These are phyloP conservation scores for Rhopalosiphum nymphaeae DNA, from an alignment of 2,888 invertebrate genomes.

Conservation along the genomic window DNA sequence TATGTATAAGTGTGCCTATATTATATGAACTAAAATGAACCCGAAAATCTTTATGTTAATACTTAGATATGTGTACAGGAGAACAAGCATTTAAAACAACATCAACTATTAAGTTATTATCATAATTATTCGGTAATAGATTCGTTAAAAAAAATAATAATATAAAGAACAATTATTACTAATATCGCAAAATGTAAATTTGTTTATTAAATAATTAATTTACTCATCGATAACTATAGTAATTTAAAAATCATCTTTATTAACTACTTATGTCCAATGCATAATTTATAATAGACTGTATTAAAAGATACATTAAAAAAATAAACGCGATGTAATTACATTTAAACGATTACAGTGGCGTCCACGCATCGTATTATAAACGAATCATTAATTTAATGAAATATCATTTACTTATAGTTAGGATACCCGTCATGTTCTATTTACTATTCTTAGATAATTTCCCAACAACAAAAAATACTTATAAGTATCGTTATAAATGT, in stretches of 20 bases:
- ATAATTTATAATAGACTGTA: background rate
- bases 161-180: background rate
- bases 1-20: background rate
- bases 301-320: background rate
- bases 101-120: background rate
- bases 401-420: background rate
- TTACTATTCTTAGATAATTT: constrained; percentile 28
- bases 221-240: background rate
- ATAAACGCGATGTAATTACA: background rate
- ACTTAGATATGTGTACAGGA: background rate
- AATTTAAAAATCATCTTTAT: background rate
- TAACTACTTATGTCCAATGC: background rate
- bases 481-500: background rate
- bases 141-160: background rate
- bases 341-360: constrained; percentile 1
- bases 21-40: background rate
- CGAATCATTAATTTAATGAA: constrained; percentile 26
- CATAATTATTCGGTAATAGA: background rate
- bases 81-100: background rate
- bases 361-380: background rate
- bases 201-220: background rate
- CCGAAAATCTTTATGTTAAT: background rate
- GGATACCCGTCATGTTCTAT: background rate
- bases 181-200: background rate
- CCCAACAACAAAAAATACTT: background rate